These are phyloP conservation scores for Caenorhabditis elegans DNA, from an alignment of 1,140 invertebrate genomes.

Conservation along the genomic window WBcel235 BX284606.5:8661001-8661500, in stretches of 20 bases:
- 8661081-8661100: conserved; percentile 27
- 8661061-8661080: not conserved
- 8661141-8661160: conserved; percentile 20
- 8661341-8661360: not conserved
- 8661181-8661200: not conserved
- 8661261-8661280: not conserved
- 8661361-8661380: conserved; percentile 23
- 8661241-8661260: not conserved
- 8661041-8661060: not conserved
- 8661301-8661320: not conserved
- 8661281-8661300: not conserved
- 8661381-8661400: too few species aligned
- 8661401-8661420: not conserved
- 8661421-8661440: conserved; percentile 33
- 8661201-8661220: not conserved
- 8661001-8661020: not conserved
- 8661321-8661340: not conserved
- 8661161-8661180: not conserved
- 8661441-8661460: conserved; percentile 36
- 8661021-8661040: not conserved
- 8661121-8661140: conserved; percentile 31
- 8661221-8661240: not conserved
- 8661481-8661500: conserved; percentile 10
- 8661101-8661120: conserved; percentile 27
- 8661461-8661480: conserved; percentile 26